phyloP scores from a whole-genome alignment of 92 coral and sea anemone species.

The Palythoa grandis region DNA sequence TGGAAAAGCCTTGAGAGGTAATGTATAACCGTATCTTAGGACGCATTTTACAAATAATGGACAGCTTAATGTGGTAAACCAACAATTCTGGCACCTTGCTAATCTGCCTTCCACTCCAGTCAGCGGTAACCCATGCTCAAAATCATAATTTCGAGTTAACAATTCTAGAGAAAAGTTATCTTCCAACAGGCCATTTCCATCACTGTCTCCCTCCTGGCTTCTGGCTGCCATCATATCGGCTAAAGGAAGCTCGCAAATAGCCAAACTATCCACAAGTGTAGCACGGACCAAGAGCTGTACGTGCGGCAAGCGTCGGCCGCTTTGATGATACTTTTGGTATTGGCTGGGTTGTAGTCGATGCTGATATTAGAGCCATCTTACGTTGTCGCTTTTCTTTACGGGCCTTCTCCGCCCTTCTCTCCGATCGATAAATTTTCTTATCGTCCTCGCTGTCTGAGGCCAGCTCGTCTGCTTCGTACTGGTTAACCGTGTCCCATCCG shows the following conservation, averaged over 20 bases:
- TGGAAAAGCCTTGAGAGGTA: constrained; percentile 44
- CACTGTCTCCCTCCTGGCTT: constrained; percentile 39
- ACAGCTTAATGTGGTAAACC: constrained; percentile 26
- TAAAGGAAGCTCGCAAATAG: neutral
- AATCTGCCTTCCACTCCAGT: constrained; percentile 39
- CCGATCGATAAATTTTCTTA: constrained; percentile 34
- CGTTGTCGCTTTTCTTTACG: constrained; percentile 9
- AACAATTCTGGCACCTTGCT: constrained; percentile 7
- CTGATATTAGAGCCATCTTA: constrained; percentile 16
- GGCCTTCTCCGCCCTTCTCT: constrained; percentile 27
- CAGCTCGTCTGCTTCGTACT: neutral
- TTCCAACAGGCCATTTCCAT: constrained; percentile 21
- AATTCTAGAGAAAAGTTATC: constrained; percentile 7
- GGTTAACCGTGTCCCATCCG: constrained; percentile 37
- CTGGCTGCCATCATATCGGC: too few species aligned
- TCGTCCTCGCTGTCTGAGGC: constrained; percentile 23
- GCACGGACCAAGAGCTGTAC: constrained; percentile 22
- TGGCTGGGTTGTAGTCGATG: constrained; percentile 33
- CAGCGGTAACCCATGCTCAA: constrained; percentile 22
- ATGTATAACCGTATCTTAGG: constrained; percentile 33
- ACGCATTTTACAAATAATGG: constrained; percentile 25
- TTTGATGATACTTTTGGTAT: constrained; percentile 30
- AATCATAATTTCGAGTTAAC: constrained; percentile 15
- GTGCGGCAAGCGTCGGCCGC: constrained; percentile 31
- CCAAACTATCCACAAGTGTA: constrained; percentile 32